phyloP scores from a whole-genome alignment of 2,113 vertebrate genomes.

The Okapia johnstoni region DNA sequence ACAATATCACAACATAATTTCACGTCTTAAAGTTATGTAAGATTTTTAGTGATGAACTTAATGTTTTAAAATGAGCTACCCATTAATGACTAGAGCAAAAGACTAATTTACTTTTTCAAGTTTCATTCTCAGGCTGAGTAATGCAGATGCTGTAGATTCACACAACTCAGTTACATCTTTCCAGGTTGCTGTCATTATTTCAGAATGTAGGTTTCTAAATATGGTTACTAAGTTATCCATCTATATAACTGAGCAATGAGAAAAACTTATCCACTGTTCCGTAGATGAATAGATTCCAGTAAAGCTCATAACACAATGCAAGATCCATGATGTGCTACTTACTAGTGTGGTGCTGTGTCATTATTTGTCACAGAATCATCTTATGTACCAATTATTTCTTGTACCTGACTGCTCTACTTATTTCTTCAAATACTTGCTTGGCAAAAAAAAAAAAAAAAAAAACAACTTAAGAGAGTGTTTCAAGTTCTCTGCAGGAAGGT shows the following conservation, averaged over 20 bases:
- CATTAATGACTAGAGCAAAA: background rate
- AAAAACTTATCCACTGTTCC: background rate
- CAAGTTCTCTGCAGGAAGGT: background rate
- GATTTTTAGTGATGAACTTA: background rate
- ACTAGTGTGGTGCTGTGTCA: background rate
- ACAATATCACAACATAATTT: background rate
- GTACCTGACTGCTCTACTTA: slow-evolving; percentile 22
- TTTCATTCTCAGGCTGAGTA: background rate
- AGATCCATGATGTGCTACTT: background rate
- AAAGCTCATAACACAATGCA: background rate
- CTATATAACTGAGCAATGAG: background rate
- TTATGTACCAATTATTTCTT: slow-evolving; percentile 46
- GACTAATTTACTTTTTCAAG: background rate
- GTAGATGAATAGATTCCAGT: background rate
- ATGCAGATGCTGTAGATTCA: background rate
- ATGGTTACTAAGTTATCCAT: background rate
- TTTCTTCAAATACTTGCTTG: slow-evolving; percentile 53
- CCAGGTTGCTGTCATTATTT: background rate
- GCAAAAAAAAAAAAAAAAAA: background rate
- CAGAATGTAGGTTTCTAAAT: background rate
- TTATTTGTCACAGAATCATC: background rate
- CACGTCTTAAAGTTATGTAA: background rate
- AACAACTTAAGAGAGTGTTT: slow-evolving; percentile 10
- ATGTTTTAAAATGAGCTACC: background rate
- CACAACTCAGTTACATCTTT: background rate